phyloP scores from a whole-genome alignment of 2,888 invertebrate species.

The Fissipunctia ypsillon region DNA sequence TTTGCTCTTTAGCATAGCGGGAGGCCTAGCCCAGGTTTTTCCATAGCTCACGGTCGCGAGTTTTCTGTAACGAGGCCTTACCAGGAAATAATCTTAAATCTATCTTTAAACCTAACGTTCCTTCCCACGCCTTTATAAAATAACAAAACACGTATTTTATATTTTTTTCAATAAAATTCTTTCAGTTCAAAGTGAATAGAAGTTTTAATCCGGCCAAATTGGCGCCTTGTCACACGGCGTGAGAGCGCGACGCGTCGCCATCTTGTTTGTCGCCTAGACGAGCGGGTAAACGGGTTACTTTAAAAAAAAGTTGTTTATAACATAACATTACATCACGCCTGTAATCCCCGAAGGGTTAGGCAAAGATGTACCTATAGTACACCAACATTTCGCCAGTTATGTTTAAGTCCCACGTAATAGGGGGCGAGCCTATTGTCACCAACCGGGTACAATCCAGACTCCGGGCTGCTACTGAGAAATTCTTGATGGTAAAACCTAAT shows the following conservation, averaged over 20 bases:
- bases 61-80: background rate
- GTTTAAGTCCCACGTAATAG: no score
- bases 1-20: background rate
- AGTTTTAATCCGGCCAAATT: constrained; percentile 70
- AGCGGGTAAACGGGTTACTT: constrained; percentile 19
- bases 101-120: background rate
- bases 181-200: constrained; percentile 67
- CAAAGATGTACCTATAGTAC: background rate
- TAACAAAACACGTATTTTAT: constrained; percentile 60
- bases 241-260: constrained; percentile 60
- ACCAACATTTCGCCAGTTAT: background rate
- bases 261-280: constrained; percentile 31
- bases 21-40: accelerated
- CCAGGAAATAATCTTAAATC: background rate
- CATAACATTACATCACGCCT: background rate
- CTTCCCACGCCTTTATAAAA: constrained; percentile 33
- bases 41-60: background rate
- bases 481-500: no score
- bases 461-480: no score
- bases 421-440: no score
- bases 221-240: constrained; percentile 68
- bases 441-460: no score
- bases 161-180: constrained; percentile 67
- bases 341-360: background rate
- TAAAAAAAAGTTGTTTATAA: background rate